A percentile compares a stretch with the other conserved stretches of the same genome.
Conservation (phyloP, 2,888 invertebrate species). For the Gerris lacustris region DNA sequence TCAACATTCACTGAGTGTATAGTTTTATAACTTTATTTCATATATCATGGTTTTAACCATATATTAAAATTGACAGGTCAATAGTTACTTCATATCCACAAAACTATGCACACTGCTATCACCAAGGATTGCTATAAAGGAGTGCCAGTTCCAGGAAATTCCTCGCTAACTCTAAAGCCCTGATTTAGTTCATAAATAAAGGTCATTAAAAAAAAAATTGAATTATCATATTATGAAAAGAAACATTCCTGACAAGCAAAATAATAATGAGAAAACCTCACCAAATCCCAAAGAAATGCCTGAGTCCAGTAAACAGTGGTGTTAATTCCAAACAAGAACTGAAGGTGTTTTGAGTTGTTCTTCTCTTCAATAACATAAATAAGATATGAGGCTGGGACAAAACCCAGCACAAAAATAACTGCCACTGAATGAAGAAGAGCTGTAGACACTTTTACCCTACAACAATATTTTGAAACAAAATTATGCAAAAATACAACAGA, state of each 20-base stretch:
- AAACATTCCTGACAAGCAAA: neutral
- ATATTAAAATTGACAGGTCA: too few species aligned
- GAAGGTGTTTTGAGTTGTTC: slow-evolving; percentile 64
- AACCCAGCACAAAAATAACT: slow-evolving; percentile 46
- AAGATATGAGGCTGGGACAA: slow-evolving; percentile 66
- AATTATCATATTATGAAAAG: too few species aligned
- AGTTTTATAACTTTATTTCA: too few species aligned
- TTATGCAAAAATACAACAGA: neutral
- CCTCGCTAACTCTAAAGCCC: too few species aligned
- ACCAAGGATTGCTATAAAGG: too few species aligned
- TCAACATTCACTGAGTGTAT: too few species aligned
- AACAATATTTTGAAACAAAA: slow-evolving; percentile 8
- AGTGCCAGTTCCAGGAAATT: too few species aligned
- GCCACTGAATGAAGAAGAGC: slow-evolving; percentile 37
- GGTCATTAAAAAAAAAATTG: too few species aligned
- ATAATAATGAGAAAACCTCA: slow-evolving; percentile 9
- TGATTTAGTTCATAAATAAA: too few species aligned
- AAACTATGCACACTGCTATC: too few species aligned
- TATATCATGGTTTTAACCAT: too few species aligned
- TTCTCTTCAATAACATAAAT: slow-evolving; percentile 65
- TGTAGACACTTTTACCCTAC: slow-evolving; percentile 25
- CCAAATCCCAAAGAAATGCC: slow-evolving; percentile 29
- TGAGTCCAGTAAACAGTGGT: slow-evolving; percentile 66
- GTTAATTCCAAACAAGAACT: slow-evolving; percentile 59
- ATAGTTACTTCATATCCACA: too few species aligned